Base-by-base conservation (phyloP, 2,113 vertebrate species). In the Crotalus viridis region DNA sequence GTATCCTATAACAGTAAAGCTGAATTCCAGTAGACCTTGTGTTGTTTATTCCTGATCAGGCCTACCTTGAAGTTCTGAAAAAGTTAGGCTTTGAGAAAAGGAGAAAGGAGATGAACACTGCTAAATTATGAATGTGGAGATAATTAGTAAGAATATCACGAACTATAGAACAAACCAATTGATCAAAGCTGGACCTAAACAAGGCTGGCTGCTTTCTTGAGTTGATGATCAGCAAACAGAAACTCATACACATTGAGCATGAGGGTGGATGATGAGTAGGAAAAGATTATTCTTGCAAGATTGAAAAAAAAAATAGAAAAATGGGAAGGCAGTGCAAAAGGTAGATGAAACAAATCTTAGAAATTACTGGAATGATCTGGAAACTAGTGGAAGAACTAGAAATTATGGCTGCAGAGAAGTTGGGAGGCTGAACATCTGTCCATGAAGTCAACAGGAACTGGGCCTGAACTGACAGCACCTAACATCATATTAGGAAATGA, bases 31-130 rank as follows among this genome's bases (percentile, higher is more conserved):
- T 81, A 81, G 7, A 7, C 19, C 74, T 81, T 81, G 33, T 21
- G 33, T 39, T 81, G 64, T 74, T n/a, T 81, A 21, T 81, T 81
- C 74, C 74, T 43, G 74, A 21, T 43, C 7, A 43, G 7, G 17
- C 33, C 74, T 81, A 81, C 17, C 33, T 81, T 81, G 7, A 81
- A 43, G 7, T 21, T 33, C 74, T 81, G 33, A 43, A 39, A 69
- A 26, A 74, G 46, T 22, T 52, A 90, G 87, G 93, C 94, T 94
- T 89, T 95, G 89, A 94, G 88, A 43, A 81, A 81, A 81, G 33
- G n/a, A 39, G n/a, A 81, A 74, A 39, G 5, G 15, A 39, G 33
- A 43, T 10, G 19, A 33, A 81, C 33, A 21, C 3, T 3, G 74
- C 74, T 43, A 81, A 81, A 43, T 81, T 81, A 43, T 43, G 74